A percentile compares a stretch with the other conserved stretches of the same genome.
These are phyloP conservation scores for Bolinopsis microptera DNA, from an alignment of 37 sponge, comb jelly and placozoan genomes.

Conservation along the genomic window DNA sequence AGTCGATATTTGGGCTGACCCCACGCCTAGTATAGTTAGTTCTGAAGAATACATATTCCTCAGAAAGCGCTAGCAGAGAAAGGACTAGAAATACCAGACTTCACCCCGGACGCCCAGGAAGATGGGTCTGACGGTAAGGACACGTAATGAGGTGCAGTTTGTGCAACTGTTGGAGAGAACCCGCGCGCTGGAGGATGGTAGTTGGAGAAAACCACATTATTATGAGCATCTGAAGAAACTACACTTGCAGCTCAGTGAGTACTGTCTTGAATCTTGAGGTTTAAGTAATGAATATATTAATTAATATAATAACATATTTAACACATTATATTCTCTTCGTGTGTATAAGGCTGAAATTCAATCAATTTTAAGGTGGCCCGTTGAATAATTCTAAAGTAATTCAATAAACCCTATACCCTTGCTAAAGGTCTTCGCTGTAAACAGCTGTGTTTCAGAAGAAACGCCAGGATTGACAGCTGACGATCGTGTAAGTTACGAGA, in stretches of 20 bases:
- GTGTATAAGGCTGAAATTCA: no score
- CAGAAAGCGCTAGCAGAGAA: slow-evolving; percentile 38
- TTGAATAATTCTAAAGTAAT: no score
- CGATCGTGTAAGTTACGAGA: slow-evolving; percentile 27
- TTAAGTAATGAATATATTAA: no score
- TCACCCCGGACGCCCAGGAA: background rate
- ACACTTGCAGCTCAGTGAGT: background rate
- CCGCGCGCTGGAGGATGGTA: background rate
- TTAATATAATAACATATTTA: no score
- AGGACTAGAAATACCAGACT: slow-evolving; percentile 16
- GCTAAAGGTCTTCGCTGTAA: no score
- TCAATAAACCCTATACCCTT: no score
- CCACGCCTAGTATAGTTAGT: no score
- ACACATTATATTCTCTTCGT: no score
- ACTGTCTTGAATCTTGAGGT: no score
- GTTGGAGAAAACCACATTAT: slow-evolving; percentile 64
- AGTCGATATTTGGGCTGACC: no score
- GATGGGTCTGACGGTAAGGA: slow-evolving; percentile 16
- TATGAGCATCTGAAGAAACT: slow-evolving; percentile 63
- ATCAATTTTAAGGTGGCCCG: no score
- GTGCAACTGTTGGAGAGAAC: background rate
- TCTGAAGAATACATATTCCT: no score
- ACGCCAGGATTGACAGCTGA: slow-evolving; percentile 56
- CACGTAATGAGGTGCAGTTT: slow-evolving; percentile 40
- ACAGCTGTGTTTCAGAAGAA: background rate